Evolutionary conservation across 2,113 vertebrate genomes (phyloP).

Genomic region (Clinocottus analis): DNA sequence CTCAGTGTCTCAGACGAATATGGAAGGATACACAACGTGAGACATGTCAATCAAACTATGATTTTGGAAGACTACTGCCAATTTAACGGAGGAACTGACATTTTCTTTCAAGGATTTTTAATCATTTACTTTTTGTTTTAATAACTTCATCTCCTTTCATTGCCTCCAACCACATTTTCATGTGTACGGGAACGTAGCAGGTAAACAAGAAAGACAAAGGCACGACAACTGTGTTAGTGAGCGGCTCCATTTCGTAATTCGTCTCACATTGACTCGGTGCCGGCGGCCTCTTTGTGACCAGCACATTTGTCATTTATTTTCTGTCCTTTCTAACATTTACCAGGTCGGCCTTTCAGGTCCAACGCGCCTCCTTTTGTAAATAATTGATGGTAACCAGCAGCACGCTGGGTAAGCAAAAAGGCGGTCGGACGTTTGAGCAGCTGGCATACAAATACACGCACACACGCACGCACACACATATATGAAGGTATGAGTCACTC

Average conservation of each 20-base stretch:
- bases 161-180: background rate
- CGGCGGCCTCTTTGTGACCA: slow-evolving; percentile 50
- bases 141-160: too few species aligned
- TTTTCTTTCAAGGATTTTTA: background rate
- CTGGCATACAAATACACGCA: slow-evolving; percentile 44
- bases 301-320: slow-evolving; percentile 76
- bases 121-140: background rate
- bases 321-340: slow-evolving; percentile 81
- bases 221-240: background rate
- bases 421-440: slow-evolving; percentile 54
- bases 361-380: slow-evolving; percentile 65
- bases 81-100: background rate
- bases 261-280: slow-evolving; percentile 46
- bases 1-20: background rate
- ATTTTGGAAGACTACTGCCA: too few species aligned
- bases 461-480: slow-evolving; percentile 20
- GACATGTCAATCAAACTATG: background rate
- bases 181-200: background rate
- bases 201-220: background rate
- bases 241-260: slow-evolving; percentile 43
- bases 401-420: slow-evolving; percentile 47
- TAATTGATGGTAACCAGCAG: slow-evolving; percentile 74
- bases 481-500: slow-evolving; percentile 65
- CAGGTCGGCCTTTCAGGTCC: slow-evolving; percentile 69
- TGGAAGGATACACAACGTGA: background rate